Percentiles rank a stretch among this genome's conserved stretches.
Evolutionary conservation across 2,113 vertebrate species (phyloP).

Genomic region (Chauna torquata): DNA sequence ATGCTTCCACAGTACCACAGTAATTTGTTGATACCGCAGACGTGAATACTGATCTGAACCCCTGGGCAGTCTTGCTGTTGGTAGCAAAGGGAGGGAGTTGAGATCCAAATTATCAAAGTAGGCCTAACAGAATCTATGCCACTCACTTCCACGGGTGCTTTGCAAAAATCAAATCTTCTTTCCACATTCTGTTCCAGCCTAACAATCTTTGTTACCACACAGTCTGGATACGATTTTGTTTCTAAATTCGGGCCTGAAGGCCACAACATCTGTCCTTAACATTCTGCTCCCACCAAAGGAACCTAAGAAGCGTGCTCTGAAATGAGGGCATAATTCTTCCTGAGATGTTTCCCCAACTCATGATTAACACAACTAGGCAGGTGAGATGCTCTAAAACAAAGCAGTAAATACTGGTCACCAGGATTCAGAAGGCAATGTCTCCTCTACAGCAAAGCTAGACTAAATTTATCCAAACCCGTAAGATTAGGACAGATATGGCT

Average conservation of each 20-base stretch:
- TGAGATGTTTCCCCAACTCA: background rate
- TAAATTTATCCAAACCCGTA: background rate
- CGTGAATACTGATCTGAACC: background rate
- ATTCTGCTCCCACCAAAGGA: background rate
- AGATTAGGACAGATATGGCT: background rate
- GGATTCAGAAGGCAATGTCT: background rate
- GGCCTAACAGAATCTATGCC: background rate
- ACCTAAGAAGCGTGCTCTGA: background rate
- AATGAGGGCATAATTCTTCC: background rate
- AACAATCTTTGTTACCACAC: background rate
- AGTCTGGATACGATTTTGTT: background rate
- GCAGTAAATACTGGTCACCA: background rate
- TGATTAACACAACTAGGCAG: background rate
- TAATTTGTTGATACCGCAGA: background rate
- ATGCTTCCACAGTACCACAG: too few relatives aligned
- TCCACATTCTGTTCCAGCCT: background rate
- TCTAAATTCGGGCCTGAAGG: background rate
- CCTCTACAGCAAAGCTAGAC: background rate
- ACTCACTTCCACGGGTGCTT: background rate
- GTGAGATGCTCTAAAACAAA: background rate
- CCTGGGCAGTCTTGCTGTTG: background rate
- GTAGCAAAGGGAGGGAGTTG: background rate
- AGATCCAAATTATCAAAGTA: background rate
- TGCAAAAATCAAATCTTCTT: background rate
- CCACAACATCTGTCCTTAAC: background rate